Evolutionary conservation across 2,113 vertebrate species (phyloP).

Genomic region (Tragelaphus imberbis): DNA sequence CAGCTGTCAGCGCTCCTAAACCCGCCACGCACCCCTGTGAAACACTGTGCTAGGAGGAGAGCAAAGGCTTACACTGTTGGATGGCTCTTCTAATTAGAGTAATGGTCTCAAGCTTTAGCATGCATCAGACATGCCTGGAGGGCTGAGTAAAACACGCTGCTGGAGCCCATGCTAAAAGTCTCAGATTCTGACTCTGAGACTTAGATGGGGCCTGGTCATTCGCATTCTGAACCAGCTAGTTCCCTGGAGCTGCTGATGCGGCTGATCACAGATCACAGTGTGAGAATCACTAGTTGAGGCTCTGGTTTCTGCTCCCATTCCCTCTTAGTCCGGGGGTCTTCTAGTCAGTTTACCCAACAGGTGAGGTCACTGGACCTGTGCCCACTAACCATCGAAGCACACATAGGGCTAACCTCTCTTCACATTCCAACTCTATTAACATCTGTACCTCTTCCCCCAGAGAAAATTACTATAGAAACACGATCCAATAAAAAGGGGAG

Average conservation of each 20-base stretch:
- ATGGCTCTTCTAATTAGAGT: not conserved
- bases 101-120: not conserved
- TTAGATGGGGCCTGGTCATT: not conserved
- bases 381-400: not conserved
- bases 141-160: not conserved
- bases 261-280: not conserved
- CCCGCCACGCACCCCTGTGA: not conserved
- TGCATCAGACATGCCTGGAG: not conserved
- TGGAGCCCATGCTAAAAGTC: not conserved
- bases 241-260: not conserved
- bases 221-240: not conserved
- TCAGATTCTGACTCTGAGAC: not conserved
- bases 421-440: not conserved
- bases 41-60: not conserved
- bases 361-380: not conserved
- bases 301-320: not conserved
- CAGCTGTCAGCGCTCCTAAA: not conserved
- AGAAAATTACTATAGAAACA: not conserved
- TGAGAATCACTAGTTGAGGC: not conserved
- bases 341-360: not conserved
- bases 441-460: not conserved
- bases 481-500: not conserved
- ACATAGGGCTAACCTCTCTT: not conserved
- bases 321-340: not conserved
- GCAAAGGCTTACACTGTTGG: not conserved